phyloP scores from a whole-genome alignment of 2,113 vertebrate species.

The Blennius ocellaris region DNA sequence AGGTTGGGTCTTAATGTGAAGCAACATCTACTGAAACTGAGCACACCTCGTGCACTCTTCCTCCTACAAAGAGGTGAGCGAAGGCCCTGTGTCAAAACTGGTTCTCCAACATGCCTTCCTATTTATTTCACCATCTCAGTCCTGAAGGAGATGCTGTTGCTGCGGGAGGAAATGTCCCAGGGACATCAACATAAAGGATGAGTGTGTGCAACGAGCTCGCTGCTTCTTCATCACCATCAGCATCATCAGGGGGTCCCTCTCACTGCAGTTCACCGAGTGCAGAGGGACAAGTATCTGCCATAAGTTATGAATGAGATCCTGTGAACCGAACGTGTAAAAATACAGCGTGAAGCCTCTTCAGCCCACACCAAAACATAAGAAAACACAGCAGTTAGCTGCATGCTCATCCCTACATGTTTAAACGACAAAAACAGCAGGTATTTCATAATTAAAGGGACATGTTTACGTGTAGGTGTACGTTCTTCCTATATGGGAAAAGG shows the following conservation, averaged over 20 bases:
- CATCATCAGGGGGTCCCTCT: conserved; percentile 2
- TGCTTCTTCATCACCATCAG: conserved; percentile 27
- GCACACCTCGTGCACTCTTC: neutral
- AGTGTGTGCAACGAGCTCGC: conserved; percentile 47
- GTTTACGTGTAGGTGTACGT: too few species aligned
- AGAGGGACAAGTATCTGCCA: too few species aligned
- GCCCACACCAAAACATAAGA: neutral
- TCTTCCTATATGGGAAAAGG: too few species aligned
- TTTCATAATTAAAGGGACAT: too few species aligned
- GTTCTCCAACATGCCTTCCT: conserved; percentile 66
- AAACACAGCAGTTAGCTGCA: neutral
- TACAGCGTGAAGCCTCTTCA: conserved; percentile 9
- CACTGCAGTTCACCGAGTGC: conserved; percentile 5
- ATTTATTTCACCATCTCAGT: neutral
- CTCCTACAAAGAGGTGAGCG: conserved; percentile 16
- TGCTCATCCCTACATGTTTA: too few species aligned
- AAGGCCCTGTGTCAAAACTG: conserved; percentile 42
- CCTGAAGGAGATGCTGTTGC: conserved; percentile 10
- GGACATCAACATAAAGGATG: neutral
- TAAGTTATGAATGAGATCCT: neutral
- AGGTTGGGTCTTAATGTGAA: neutral
- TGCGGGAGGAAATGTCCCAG: conserved; percentile 25
- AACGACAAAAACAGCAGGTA: too few species aligned
- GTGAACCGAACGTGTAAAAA: neutral
- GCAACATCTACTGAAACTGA: too few species aligned